Conservation (phyloP, 2,888 invertebrate species). For the Apantesis nais region DNA sequence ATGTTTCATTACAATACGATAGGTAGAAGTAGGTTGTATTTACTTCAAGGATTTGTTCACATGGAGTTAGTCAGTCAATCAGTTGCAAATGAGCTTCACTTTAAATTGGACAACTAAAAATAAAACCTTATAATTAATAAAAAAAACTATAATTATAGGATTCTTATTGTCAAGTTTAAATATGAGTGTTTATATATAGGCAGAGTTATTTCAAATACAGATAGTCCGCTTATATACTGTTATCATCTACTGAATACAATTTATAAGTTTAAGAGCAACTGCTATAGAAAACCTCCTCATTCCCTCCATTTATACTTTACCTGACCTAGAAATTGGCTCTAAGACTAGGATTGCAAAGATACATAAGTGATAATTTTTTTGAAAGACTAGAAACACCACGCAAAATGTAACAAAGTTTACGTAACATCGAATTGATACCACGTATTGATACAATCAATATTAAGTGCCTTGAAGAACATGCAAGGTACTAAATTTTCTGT, state of each 20-base stretch:
- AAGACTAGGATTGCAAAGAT: neutral
- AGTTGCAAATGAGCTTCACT: too few relatives aligned
- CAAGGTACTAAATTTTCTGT: neutral
- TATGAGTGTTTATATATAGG: neutral
- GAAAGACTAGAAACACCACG: neutral
- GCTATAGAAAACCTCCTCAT: neutral
- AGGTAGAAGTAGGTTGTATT: too few relatives aligned
- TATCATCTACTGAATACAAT: neutral
- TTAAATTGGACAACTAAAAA: too few relatives aligned
- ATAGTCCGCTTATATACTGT: neutral
- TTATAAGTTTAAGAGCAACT: neutral
- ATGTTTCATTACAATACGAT: too few relatives aligned
- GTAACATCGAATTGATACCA: neutral
- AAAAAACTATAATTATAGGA: too few relatives aligned
- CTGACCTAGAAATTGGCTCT: neutral
- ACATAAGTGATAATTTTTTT: neutral
- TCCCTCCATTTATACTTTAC: neutral
- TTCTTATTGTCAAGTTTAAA: neutral
- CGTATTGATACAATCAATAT: too few relatives aligned
- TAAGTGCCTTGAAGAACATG: too few relatives aligned
- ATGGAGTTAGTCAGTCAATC: too few relatives aligned
- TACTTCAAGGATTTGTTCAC: too few relatives aligned
- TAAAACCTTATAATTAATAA: too few relatives aligned
- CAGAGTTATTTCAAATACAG: neutral
- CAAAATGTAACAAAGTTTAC: too few relatives aligned